These are phyloP conservation scores for Lepeophtheirus nordmannii DNA, from an alignment of 2,888 invertebrate genomes.

Conservation along the genomic window DNA sequence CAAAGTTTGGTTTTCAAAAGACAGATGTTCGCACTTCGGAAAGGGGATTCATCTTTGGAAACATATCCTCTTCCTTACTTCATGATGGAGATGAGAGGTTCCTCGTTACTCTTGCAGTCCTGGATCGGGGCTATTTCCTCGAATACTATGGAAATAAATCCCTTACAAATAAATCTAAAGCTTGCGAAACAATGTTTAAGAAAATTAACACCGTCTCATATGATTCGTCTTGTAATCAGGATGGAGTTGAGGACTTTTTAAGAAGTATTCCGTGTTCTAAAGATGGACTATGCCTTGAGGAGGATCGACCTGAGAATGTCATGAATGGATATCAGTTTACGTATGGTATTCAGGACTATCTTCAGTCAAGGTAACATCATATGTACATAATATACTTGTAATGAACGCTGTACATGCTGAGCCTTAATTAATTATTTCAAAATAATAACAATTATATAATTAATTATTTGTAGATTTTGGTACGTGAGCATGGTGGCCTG, in stretches of 20 bases:
- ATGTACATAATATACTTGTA: background rate
- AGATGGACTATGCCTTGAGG: conserved; percentile 63
- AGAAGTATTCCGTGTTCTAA: conserved; percentile 68
- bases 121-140: conserved; percentile 72
- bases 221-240: conserved; percentile 61
- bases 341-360: conserved; percentile 71
- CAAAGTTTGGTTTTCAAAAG: conserved; percentile 92
- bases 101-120: conserved; percentile 67
- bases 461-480: conserved; percentile 55
- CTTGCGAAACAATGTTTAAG: conserved; percentile 73
- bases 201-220: conserved; percentile 65
- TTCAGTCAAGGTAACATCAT: conserved; percentile 59
- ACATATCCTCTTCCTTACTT: conserved; percentile 60
- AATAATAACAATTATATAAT: too few relatives aligned
- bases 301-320: conserved; percentile 67
- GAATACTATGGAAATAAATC: conserved; percentile 71
- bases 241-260: conserved; percentile 59
- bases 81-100: conserved; percentile 26
- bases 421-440: too few relatives aligned
- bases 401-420: conserved; percentile 13
- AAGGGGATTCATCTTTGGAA: conserved; percentile 89
- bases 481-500: conserved; percentile 88
- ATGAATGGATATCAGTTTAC: conserved; percentile 80
- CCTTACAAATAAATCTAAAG: conserved; percentile 47
- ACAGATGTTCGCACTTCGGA: conserved; percentile 69